phyloP scores from a whole-genome alignment of 2,888 invertebrate species.

The Girardia tigrina region DNA sequence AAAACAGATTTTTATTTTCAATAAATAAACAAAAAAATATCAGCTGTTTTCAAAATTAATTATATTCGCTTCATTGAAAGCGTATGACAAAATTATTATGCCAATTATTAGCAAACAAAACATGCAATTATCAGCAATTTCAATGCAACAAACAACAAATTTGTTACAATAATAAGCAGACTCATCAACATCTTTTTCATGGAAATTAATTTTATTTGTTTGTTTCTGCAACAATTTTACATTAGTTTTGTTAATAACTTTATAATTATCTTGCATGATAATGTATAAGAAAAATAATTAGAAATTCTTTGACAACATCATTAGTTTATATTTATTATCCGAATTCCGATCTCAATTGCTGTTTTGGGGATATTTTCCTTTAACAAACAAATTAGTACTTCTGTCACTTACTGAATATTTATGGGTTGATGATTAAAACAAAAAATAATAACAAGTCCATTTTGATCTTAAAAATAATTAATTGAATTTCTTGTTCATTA shows the following conservation, averaged over 20 bases:
- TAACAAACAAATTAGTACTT: too few relatives aligned
- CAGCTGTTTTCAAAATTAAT: constrained; percentile 18
- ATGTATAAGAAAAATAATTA: constrained; percentile 7
- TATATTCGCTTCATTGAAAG: neutral
- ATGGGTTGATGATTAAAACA: neutral
- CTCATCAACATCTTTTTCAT: neutral
- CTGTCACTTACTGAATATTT: too few relatives aligned
- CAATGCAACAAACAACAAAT: constrained; percentile 1
- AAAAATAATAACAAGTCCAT: neutral
- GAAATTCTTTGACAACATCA: neutral
- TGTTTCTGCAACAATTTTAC: constrained; percentile 4
- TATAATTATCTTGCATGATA: constrained; percentile 23
- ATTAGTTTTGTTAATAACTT: constrained; percentile 12
- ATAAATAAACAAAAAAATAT: constrained; percentile 10
- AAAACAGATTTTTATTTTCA: neutral
- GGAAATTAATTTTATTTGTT: constrained; percentile 13
- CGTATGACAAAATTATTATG: constrained; percentile 23
- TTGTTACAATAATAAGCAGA: constrained; percentile 17
- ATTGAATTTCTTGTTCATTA: too few relatives aligned
- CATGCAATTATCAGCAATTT: constrained; percentile 19
- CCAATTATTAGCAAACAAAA: constrained; percentile 11
- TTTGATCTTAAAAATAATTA: neutral
- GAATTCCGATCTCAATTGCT: constrained; percentile 4
- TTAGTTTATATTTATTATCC: neutral
- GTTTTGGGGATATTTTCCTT: too few relatives aligned